Evolutionary conservation across 2,888 invertebrate genomes (phyloP), one percentile per base, ranked within the genome.

Genomic region (Glyphotaelius pellucidus): DNA sequence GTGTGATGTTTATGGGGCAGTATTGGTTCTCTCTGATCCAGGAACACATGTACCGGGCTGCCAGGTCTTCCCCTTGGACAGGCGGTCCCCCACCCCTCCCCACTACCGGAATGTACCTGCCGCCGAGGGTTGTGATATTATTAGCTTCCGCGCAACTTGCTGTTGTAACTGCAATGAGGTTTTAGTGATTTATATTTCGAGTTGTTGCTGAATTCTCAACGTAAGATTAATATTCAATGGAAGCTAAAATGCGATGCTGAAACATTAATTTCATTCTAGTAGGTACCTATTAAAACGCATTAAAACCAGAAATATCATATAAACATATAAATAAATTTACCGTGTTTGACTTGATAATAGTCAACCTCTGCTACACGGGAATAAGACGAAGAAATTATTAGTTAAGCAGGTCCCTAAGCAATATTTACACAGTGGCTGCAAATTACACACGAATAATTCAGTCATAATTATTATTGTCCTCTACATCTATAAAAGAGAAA

Each of bases 161-260:
- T 67, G 67, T 25, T 25, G n/a, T n/a, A n/a, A 67, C 67, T 67
- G 67, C 67, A 67, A 67, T 67, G 67, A 67, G 67, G 67, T 67
- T 67, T 67, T 67, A n/a, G 67, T 67, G 67, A 67, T 67, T 67
- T 67, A 67, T 67, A 67, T 67, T 67, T 67, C 67, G 67, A 67
- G n/a, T 67, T 25, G 67, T 67, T 67, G n/a, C 67, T 67, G 67
- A 67, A 67, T 67, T 67, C 7, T n/a, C 9, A 67, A 67, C 67
- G 9, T 67, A 67, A 67, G 67, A 67, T 67, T 67, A 67, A 67
- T 67, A 67, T 67, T 67, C 67, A 25, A 67, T n/a, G 67, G n/a
- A n/a, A 67, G 25, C 67, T 67, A n/a, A 67, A 67, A 67, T 67
- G 9, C 67, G 67, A 67, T n/a, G n/a, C 67, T 25, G 25, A 25